Percentiles rank a stretch among this genome's conserved stretches.
These are phyloP conservation scores for Caranx ignobilis DNA, from an alignment of 2,113 vertebrate species.

Conservation along the genomic window DNA sequence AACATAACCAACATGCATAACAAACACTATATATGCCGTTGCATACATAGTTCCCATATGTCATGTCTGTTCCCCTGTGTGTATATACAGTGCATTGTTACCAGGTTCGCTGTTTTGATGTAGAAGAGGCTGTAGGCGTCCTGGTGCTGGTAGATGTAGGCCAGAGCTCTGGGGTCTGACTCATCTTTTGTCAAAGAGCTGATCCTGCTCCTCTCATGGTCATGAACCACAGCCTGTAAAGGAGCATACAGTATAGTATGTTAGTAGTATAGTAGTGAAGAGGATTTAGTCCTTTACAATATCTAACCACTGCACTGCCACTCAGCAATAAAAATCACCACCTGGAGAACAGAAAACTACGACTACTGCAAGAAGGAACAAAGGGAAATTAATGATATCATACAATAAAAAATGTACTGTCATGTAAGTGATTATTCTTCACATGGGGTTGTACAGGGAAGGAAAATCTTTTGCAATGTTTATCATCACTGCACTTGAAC, in stretches of 20 bases:
- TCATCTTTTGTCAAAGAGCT: constrained; percentile 74
- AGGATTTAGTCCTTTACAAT: not conserved
- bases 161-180: constrained; percentile 79
- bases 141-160: constrained; percentile 73
- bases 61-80: not conserved
- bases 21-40: not conserved
- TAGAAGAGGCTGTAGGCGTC: constrained; percentile 74
- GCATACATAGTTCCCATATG: constrained; percentile 6
- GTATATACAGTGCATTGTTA: constrained; percentile 22
- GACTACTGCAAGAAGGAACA: not conserved
- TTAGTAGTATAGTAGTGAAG: not conserved
- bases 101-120: constrained; percentile 77
- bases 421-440: not conserved
- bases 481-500: not conserved
- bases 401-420: not conserved
- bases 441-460: not conserved
- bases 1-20: not conserved
- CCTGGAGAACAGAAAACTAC: not conserved
- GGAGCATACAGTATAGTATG: not conserved
- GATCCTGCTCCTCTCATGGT: constrained; percentile 74
- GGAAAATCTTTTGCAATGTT: not conserved
- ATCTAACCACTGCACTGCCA: not conserved
- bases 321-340: not conserved
- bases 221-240: constrained; percentile 66
- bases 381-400: not conserved